Base-by-base conservation (phyloP, 2,113 vertebrate species). In the Percina caprodes region DNA sequence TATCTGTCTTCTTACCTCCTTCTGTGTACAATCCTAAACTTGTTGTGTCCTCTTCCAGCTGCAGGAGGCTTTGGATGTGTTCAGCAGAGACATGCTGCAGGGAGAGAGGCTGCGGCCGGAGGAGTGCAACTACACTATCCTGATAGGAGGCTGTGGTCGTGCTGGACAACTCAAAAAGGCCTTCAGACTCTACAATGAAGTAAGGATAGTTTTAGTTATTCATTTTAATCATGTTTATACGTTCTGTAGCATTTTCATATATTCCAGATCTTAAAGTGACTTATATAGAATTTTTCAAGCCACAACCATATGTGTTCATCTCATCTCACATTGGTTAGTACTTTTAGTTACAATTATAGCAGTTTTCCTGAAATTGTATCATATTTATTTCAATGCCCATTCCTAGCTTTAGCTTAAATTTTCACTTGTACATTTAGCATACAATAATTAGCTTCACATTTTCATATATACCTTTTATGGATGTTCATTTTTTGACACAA, bases 71-170 rank as follows among this genome's bases (percentile, higher is more conserved):
- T 84, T 99, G 92, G 93, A 96, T 49, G 55, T 98, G 86, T 99
- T 99, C 91, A 96, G 96, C 77, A 91, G 89, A 42, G 95, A 96
- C 86, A 98, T 99, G 98, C 89, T 99, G 84, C 94, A 96, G 87
- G 96, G 92, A 6, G 96, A 99, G 79, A 91, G 83, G 7, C 88
- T 99, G 49, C 85, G 86, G 88, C 97, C 98, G 0, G 92, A 97
- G 23, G 97, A 98, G 90, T 93, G 62, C 88, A 99, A 99, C 93
- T 99, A 98, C 93, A 95, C 96, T 0, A 89, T 99, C 72, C 94
- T 99, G 24, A 99, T 99, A 0, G 98, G 98, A 0, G 98, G 97
- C 85, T 99, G 97, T 0, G 98, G 97, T 30, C 95, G 97, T 39
- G 96, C 85, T 0, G 98, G 98, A 79, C 96, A 97, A 0, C 79